Evolutionary conservation across 2,888 invertebrate species (phyloP), one percentile per base, ranked within the genome.

Genomic region (Orchesella flavescens): DNA sequence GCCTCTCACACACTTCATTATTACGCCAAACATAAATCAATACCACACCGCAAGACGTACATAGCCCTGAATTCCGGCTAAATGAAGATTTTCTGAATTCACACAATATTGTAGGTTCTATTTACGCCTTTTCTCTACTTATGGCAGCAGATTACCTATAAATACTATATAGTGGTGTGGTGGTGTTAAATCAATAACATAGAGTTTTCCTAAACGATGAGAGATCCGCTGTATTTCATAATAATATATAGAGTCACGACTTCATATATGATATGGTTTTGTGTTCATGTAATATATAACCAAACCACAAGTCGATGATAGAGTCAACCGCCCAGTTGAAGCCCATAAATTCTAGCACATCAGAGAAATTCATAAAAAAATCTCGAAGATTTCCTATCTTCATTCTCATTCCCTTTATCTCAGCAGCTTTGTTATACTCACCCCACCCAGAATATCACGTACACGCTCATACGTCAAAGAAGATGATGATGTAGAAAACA

Each of bases 321-420:
- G 71, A 78, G 71, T 78, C 78, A 57, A 49, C 61, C 77, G 77
- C 69, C 68, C 53, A 49, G 61, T 71, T 78, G 71, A 78, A 71
- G 78, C 61, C 78, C 78, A 78, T 78, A 78, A 78, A 78, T 78
- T 78, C 69, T 71, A 71, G 44, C n/a, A 71, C 63, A 61, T 78
- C 59, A 77, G 61, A 75, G 55, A 77, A 77, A 69, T 69, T 68
- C 61, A 77, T 77, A 69, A 77, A 77, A 77, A 61, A 63, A 34
- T 9, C 9, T 71, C 61, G 66, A 71, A 63, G 63, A 49, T 43
- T 61, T 59, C 43, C 61, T 19, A 78, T 78, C 78, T 34, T 78
- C 43, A 23, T 24, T 76, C 46, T 21, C n/a, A 57, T 17, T 71
- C 13, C 61, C 44, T 43, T n/a, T 66, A n/a, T 46, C 49, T 68